Evolutionary conservation across 2,888 invertebrate species (phyloP).

Genomic region (Pedicia rivosa): DNA sequence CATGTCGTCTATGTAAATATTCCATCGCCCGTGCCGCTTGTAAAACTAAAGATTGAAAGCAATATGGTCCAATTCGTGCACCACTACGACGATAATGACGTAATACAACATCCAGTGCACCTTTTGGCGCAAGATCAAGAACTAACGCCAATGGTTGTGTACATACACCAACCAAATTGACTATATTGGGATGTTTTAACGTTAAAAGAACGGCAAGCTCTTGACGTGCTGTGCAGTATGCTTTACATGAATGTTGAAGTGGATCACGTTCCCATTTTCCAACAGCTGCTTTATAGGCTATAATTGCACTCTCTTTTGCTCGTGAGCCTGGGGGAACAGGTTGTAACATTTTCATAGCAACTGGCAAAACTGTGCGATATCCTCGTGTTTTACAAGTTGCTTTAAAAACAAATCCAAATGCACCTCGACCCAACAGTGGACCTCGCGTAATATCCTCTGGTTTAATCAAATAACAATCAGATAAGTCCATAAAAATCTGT

Average conservation of each 20-base stretch:
- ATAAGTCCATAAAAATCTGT: conserved; percentile 74
- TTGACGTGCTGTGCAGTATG: conserved; percentile 91
- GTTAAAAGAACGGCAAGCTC: conserved; percentile 78
- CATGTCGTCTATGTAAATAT: conserved; percentile 82
- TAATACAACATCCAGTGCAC: conserved; percentile 71
- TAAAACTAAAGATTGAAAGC: conserved; percentile 68
- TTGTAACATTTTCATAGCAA: conserved; percentile 92
- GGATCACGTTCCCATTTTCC: conserved; percentile 93
- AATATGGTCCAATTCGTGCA: conserved; percentile 60
- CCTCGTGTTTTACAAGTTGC: conserved; percentile 50
- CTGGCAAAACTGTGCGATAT: conserved; percentile 41
- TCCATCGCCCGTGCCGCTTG: conserved; percentile 90
- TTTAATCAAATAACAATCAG: conserved; percentile 62
- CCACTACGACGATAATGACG: conserved; percentile 77
- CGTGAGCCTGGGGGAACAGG: conserved; percentile 67
- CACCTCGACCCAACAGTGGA: conserved; percentile 78
- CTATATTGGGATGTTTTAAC: conserved; percentile 80
- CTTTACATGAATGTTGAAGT: conserved; percentile 81
- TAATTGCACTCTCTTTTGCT: conserved; percentile 29
- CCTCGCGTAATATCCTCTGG: conserved; percentile 67
- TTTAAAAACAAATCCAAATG: conserved; percentile 92
- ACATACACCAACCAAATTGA: conserved; percentile 81
- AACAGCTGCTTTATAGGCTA: conserved; percentile 43
- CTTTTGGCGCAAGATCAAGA: conserved; percentile 80
- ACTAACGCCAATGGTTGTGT: conserved; percentile 78